These are phyloP conservation scores for Agapornis roseicollis DNA, from an alignment of 2,113 vertebrate genomes.

Conservation along the genomic window DNA sequence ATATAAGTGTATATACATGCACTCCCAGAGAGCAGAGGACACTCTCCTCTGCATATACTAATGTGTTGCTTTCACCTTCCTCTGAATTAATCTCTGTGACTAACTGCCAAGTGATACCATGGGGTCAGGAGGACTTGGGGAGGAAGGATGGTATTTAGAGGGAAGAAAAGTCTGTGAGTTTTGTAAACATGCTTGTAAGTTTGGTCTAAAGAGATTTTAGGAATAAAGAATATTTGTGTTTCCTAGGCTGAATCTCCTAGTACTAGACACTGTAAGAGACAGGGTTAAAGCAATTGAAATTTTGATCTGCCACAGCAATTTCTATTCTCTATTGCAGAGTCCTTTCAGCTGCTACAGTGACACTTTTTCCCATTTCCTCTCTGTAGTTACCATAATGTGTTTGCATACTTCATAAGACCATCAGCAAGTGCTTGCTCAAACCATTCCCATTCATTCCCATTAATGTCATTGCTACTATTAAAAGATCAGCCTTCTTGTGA, in stretches of 20 bases:
- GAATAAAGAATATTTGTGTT: neutral
- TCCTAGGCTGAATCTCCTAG: neutral
- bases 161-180: neutral
- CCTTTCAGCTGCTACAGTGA: neutral
- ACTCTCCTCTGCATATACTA: neutral
- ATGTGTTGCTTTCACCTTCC: neutral
- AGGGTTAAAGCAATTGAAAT: neutral
- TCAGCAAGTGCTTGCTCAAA: neutral
- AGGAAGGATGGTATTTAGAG: rapidly evolving
- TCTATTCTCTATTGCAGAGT: neutral
- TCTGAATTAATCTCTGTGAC: neutral
- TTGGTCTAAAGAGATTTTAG: neutral
- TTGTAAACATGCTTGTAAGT: neutral
- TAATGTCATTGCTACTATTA: neutral
- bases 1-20: rapidly evolving
- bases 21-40: neutral
- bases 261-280: neutral
- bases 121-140: neutral
- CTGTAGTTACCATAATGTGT: neutral
- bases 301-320: neutral
- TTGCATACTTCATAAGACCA: neutral
- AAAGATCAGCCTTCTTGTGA: neutral
- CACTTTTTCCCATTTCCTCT: neutral
- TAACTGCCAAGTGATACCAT: neutral
- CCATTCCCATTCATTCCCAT: neutral